Evolutionary conservation across 2,113 vertebrate species (phyloP), one percentile per base, ranked within the genome.

Genomic region (Struthio camelus): DNA sequence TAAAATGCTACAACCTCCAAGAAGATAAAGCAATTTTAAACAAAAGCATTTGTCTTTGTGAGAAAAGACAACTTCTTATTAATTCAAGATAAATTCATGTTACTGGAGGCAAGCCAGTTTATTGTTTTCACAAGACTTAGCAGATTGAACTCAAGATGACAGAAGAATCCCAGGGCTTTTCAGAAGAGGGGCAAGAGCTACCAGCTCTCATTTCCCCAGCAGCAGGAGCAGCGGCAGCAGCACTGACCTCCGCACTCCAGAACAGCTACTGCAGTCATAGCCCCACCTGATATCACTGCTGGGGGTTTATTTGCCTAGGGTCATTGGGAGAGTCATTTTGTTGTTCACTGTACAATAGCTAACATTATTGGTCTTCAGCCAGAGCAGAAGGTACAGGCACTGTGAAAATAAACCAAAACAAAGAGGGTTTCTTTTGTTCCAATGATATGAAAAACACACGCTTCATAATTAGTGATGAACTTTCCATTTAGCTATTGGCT

Each of bases 51-150:
- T 36, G 30, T 36, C 61, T 82, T 69, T 59, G 17, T 75, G 67
- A 90, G 88, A 64, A 93, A 80, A 92, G 50, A 80, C 36, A 85
- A 94, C 65, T 92, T 90, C 42, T 66, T 80, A 91, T 93, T 93
- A 93, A 84, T 86, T 89, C 51, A 53, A 93, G 85, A 93, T 84
- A 94, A 92, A 89, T 79, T 92, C 77, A 38, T 3, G 3, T 58
- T 19, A 62, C 73, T 85, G 90, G 90, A 94, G 83, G 38, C 64
- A 24, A 93, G 85, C 73, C 86, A 87, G 72, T 87, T 84, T 44
- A 92, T 65, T 93, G 88, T 86, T 96, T 93, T 81, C 73, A 85
- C 58, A 81, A 87, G 80, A 81, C 22, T 88, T 48, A 38, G 50
- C 50, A 90, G 80, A 42, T n/a, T 89, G 61, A 93, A 67, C 32